Evolutionary conservation across 2,888 invertebrate genomes (phyloP).

Genomic region (Prosapia bicincta): DNA sequence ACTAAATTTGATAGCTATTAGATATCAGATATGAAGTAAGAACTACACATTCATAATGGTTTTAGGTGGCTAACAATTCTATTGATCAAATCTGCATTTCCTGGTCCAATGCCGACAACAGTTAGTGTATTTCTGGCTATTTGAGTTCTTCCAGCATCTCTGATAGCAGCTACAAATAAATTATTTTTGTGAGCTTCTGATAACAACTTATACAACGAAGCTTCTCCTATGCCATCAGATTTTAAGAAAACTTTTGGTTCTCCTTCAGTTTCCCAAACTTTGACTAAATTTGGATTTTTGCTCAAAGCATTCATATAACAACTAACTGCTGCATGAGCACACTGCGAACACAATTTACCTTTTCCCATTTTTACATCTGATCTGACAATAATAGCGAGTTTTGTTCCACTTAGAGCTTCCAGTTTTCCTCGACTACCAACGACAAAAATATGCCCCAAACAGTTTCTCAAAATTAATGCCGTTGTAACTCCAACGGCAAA

Average conservation of each 20-base stretch:
- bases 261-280: conserved; percentile 61
- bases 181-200: neutral
- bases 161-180: conserved; percentile 52
- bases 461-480: neutral
- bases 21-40: no score
- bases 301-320: conserved; percentile 57
- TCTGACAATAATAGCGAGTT: conserved; percentile 73
- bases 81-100: neutral
- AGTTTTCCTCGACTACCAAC: neutral
- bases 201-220: neutral
- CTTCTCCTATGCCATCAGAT: neutral
- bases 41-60: neutral
- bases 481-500: neutral
- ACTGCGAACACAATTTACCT: conserved; percentile 76
- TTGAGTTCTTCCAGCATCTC: neutral
- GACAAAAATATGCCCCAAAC: neutral
- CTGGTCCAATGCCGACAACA: neutral
- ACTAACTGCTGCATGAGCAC: conserved; percentile 71
- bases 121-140: neutral
- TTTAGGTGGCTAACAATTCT: neutral
- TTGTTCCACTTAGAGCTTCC: conserved; percentile 42
- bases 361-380: conserved; percentile 73
- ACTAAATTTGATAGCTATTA: no score
- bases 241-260: conserved; percentile 67
- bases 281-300: conserved; percentile 49